A percentile compares a stretch with the other conserved stretches of the same genome.
phyloP scores from a whole-genome alignment of 2,888 invertebrate species.

The Galerucella nymphaeae region DNA sequence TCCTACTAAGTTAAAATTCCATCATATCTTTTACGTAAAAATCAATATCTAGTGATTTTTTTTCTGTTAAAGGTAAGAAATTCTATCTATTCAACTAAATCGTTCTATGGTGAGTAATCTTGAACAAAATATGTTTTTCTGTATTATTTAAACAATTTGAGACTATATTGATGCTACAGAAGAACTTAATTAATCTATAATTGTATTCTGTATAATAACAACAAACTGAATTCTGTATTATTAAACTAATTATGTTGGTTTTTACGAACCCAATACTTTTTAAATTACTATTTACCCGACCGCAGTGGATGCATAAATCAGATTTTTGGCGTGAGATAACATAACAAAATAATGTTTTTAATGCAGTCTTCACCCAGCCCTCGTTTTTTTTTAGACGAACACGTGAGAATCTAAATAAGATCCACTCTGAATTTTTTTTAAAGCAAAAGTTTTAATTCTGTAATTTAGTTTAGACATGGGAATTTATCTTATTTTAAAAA shows the following conservation, averaged over 20 bases:
- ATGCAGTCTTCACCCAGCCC: neutral
- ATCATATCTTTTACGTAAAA: neutral
- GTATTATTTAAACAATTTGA: too few species aligned
- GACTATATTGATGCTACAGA: neutral
- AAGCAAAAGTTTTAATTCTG: too few species aligned
- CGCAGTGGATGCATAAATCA: neutral
- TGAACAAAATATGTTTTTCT: neutral
- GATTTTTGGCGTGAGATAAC: conserved; percentile 2
- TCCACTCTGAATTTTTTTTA: too few species aligned
- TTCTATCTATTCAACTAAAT: neutral
- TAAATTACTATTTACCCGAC: neutral
- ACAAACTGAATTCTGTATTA: neutral
- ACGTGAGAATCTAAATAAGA: neutral
- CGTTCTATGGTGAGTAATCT: neutral
- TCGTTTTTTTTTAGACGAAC: neutral
- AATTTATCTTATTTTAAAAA: too few species aligned
- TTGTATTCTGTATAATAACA: neutral
- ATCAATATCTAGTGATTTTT: neutral
- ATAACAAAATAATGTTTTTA: neutral
- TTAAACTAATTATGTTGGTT: neutral
- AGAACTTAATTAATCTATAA: neutral
- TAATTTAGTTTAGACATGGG: too few species aligned
- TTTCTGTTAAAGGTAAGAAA: conserved; percentile 11
- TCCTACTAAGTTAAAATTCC: neutral
- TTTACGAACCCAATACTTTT: neutral